Evolutionary conservation across 1,140 invertebrate species (phyloP).

Genomic region (Notospermus geniculatus): DNA sequence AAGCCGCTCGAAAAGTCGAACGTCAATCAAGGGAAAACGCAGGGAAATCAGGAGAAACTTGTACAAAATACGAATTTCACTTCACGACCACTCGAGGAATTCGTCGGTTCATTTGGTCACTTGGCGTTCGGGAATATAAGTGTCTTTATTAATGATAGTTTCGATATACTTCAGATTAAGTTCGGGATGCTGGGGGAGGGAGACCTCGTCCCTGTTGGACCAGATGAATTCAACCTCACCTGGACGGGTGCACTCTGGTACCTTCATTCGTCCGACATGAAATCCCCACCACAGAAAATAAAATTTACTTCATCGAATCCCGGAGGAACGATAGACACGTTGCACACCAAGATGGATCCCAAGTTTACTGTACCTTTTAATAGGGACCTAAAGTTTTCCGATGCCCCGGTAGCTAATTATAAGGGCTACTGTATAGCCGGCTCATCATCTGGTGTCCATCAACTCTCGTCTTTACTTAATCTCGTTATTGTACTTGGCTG

Average conservation of each 20-base stretch:
- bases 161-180: neutral
- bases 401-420: neutral
- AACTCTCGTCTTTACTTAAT: too few species aligned
- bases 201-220: neutral
- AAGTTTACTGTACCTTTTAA: neutral
- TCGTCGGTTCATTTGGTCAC: neutral
- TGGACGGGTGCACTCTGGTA: neutral
- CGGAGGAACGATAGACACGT: neutral
- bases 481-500: too few species aligned
- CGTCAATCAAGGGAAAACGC: neutral
- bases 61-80: too few species aligned
- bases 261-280: neutral
- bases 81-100: neutral
- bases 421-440: too few species aligned
- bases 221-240: constrained; percentile 1
- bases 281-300: neutral
- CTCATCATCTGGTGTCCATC: too few species aligned
- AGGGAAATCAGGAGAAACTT: neutral
- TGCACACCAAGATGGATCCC: constrained; percentile 2
- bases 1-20: neutral
- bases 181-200: neutral
- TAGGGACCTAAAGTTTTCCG: neutral
- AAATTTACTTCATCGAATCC: neutral
- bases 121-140: constrained; percentile 6
- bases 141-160: neutral